phyloP scores from a whole-genome alignment of 2,113 vertebrate genomes.

The Dicentrarchus labrax region DNA sequence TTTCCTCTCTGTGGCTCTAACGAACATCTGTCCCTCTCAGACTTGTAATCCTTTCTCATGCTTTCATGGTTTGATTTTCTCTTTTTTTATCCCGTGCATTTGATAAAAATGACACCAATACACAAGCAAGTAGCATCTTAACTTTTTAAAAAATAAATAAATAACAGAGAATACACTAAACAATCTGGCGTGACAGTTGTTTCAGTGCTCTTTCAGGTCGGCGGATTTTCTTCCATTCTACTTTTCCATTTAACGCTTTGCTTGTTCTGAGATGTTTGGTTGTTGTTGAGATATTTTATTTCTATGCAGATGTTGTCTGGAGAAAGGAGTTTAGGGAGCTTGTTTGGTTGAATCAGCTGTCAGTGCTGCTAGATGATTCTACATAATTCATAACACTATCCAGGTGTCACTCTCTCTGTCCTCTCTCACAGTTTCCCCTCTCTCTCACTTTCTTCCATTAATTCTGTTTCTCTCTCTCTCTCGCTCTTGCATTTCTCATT shows the following conservation, averaged over 20 bases:
- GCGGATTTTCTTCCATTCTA: constrained; percentile 1
- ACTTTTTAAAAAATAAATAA: not conserved
- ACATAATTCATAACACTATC: constrained; percentile 68
- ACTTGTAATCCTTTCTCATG: constrained; percentile 42
- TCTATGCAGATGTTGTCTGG: constrained; percentile 38
- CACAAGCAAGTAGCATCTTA: not conserved
- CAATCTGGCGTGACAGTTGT: constrained; percentile 4
- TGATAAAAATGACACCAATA: constrained; percentile 16
- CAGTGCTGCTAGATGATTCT: constrained; percentile 25
- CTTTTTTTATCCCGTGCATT: constrained; percentile 8
- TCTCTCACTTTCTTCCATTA: constrained; percentile 42
- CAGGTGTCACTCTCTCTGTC: constrained; percentile 61
- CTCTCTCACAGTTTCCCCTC: constrained; percentile 12
- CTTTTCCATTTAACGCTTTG: constrained; percentile 13
- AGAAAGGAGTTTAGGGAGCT: constrained; percentile 15
- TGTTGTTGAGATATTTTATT: constrained; percentile 40
- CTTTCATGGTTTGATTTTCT: constrained; percentile 23
- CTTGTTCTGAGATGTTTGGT: not conserved
- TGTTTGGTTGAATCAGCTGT: constrained; percentile 47
- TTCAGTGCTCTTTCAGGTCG: not conserved
- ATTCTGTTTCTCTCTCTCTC: constrained; percentile 43
- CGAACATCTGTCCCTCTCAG: constrained; percentile 53
- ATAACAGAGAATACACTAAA: not conserved
- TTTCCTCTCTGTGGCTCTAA: constrained; percentile 20
- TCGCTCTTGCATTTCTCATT: constrained; percentile 28